phyloP scores from a whole-genome alignment of 1,140 invertebrate genomes.

The Orchesella cincta region DNA sequence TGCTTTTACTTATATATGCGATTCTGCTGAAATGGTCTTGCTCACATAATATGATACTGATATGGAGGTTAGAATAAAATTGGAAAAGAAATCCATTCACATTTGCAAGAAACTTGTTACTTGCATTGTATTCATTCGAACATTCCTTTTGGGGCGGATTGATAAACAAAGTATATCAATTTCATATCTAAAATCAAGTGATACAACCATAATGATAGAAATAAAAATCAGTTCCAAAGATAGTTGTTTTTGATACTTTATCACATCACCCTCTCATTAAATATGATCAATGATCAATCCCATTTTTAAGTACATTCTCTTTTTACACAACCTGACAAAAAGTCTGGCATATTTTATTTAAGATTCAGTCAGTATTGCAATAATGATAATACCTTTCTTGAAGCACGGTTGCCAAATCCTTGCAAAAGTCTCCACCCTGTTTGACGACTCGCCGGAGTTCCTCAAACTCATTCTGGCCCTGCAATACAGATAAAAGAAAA shows the following conservation, averaged over 20 bases:
- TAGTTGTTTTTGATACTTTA: background rate
- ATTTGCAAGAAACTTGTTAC: too few relatives aligned
- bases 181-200: too few relatives aligned
- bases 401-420: slow-evolving; percentile 81
- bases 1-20: too few relatives aligned
- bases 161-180: too few relatives aligned
- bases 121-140: too few relatives aligned
- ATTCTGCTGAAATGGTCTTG: too few relatives aligned
- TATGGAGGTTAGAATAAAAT: too few relatives aligned
- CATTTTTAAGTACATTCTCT: background rate
- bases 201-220: too few relatives aligned
- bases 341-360: slow-evolving; percentile 26
- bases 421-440: slow-evolving; percentile 90
- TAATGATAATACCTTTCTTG: slow-evolving; percentile 75
- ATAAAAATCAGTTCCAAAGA: too few relatives aligned
- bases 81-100: too few relatives aligned
- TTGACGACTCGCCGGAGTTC: slow-evolving; percentile 87
- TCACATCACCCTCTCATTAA: background rate
- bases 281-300: background rate
- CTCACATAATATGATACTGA: too few relatives aligned
- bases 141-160: too few relatives aligned
- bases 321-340: slow-evolving; percentile 10
- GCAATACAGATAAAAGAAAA: slow-evolving; percentile 53
- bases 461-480: slow-evolving; percentile 90
- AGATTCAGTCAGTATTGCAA: slow-evolving; percentile 13